Percentiles rank a stretch among this genome's conserved stretches.
Conservation (phyloP, 2,113 vertebrate species). For the Panthera leo region DNA sequence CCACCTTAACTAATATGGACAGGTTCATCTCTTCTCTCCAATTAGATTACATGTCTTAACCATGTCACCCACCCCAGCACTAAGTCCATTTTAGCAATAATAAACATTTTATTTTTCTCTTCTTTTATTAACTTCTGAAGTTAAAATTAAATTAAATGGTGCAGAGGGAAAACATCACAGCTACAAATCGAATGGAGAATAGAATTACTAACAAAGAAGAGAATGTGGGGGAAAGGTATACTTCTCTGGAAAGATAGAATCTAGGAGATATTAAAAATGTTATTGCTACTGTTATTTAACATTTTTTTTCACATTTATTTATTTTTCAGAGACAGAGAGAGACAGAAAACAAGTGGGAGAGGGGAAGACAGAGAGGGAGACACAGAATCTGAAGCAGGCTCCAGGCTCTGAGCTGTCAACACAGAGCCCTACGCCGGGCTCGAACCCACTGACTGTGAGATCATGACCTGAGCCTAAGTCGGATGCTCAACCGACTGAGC, state of each 20-base stretch:
- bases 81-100: not conserved
- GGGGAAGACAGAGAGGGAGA: too few species aligned
- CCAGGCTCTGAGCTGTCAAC: too few species aligned
- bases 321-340: too few species aligned
- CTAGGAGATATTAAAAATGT: not conserved
- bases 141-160: slow-evolving; percentile 26
- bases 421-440: too few species aligned
- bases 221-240: not conserved
- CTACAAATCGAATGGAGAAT: not conserved
- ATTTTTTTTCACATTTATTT: too few species aligned
- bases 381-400: too few species aligned
- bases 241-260: not conserved
- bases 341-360: too few species aligned
- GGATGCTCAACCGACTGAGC: too few species aligned
- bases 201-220: not conserved
- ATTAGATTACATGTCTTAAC: not conserved
- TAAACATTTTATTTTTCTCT: not conserved
- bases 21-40: not conserved
- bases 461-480: too few species aligned
- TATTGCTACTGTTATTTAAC: not conserved
- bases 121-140: not conserved
- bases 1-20: not conserved
- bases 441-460: too few species aligned
- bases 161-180: not conserved
- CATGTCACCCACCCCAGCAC: not conserved